Percentiles rank a stretch among this genome's conserved stretches.
Evolutionary conservation across 2,113 vertebrate species (phyloP).

Genomic region (Malaclemys terrapin): DNA sequence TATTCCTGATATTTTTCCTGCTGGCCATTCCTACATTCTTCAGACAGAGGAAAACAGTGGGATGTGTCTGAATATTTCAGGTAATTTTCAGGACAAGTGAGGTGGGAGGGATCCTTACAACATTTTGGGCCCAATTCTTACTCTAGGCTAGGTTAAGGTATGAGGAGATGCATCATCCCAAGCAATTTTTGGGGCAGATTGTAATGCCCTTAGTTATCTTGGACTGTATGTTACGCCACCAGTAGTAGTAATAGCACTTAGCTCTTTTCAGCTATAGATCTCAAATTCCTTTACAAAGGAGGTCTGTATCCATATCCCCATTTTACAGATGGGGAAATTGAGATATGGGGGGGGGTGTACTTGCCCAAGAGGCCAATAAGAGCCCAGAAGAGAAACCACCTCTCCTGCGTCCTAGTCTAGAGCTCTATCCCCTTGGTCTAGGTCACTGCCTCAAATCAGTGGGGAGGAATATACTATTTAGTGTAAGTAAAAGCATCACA

Average conservation of each 20-base stretch:
- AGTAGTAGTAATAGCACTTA: not conserved
- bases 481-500: not conserved
- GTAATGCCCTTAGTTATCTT: not conserved
- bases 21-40: not conserved
- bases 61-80: not conserved
- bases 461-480: not conserved
- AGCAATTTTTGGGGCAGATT: not conserved
- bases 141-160: not conserved
- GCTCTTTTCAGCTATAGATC: not conserved
- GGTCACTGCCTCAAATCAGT: not conserved
- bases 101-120: not conserved
- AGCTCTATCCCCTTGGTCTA: not conserved
- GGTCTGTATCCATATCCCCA: not conserved
- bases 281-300: not conserved
- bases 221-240: not conserved
- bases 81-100: not conserved
- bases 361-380: not conserved
- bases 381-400: not conserved
- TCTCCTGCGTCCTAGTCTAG: not conserved
- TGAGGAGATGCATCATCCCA: not conserved
- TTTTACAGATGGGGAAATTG: not conserved
- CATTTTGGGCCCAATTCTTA: not conserved
- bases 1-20: not conserved
- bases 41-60: not conserved
- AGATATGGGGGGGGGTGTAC: not conserved